Conservation (phyloP, 2,113 vertebrate genomes). For the Cichladusa arquata region DNA sequence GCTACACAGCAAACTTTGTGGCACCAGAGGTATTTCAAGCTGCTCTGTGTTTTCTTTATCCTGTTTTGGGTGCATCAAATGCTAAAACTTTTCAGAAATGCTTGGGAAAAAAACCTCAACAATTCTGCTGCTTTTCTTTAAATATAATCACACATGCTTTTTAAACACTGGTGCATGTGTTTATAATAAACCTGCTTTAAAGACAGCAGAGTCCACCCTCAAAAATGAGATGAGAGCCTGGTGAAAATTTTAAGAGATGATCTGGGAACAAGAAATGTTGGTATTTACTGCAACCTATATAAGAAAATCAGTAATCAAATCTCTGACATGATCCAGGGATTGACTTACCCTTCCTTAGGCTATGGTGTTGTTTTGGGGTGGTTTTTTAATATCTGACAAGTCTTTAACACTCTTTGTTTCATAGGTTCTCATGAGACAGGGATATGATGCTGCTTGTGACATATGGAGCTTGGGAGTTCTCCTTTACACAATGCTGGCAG, state of each 20-base stretch:
- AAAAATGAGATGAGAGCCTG: background rate
- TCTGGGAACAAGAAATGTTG: background rate
- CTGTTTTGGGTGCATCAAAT: background rate
- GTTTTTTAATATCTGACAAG: background rate
- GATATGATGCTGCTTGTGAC: conserved; percentile 89
- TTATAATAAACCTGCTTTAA: background rate
- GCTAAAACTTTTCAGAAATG: background rate
- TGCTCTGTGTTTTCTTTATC: background rate
- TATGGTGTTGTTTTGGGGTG: background rate
- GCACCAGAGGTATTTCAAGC: conserved; percentile 88
- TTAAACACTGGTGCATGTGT: background rate
- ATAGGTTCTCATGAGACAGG: conserved; percentile 87
- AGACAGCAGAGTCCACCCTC: background rate
- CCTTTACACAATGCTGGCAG: conserved; percentile 87
- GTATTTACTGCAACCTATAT: background rate
- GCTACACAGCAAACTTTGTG: conserved; percentile 98
- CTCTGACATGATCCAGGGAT: background rate
- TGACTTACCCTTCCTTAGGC: background rate
- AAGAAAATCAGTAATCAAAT: background rate
- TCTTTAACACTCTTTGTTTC: conserved; percentile 15
- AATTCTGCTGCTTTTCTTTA: background rate
- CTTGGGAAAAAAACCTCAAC: background rate
- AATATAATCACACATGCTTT: background rate
- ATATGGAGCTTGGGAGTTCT: conserved; percentile 90
- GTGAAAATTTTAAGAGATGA: background rate